Conservation (phyloP, 2,113 vertebrate species). For the Macrotus californicus region DNA sequence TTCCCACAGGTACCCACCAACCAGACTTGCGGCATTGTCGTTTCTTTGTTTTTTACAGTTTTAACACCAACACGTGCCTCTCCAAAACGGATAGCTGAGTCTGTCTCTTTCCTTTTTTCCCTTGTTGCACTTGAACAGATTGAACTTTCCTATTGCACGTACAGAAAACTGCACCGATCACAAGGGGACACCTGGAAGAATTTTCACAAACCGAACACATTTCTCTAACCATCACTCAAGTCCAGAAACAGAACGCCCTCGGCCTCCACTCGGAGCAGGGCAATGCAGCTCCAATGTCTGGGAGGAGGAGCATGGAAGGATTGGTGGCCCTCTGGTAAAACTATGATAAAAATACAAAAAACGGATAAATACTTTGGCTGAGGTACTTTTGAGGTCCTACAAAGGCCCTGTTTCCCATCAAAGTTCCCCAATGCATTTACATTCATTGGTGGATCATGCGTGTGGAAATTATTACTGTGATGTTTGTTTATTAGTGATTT, state of each 20-base stretch:
- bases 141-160: neutral
- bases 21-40: neutral
- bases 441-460: neutral
- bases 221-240: neutral
- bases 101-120: neutral
- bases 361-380: neutral
- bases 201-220: neutral
- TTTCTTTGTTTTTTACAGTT: neutral
- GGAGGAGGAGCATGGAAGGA: neutral
- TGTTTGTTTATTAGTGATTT: neutral
- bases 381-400: neutral
- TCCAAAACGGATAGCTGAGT: neutral
- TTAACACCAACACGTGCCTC: neutral
- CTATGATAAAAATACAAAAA: neutral
- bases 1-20: fast-evolving
- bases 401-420: neutral
- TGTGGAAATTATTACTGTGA: neutral
- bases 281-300: neutral
- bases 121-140: neutral
- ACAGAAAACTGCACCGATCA: neutral
- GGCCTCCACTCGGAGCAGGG: neutral
- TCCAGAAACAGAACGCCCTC: neutral
- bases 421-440: neutral
- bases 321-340: neutral
- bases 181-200: neutral